Conservation (phyloP, 1,140 invertebrate genomes). For the Contarinia nasturtii region DNA sequence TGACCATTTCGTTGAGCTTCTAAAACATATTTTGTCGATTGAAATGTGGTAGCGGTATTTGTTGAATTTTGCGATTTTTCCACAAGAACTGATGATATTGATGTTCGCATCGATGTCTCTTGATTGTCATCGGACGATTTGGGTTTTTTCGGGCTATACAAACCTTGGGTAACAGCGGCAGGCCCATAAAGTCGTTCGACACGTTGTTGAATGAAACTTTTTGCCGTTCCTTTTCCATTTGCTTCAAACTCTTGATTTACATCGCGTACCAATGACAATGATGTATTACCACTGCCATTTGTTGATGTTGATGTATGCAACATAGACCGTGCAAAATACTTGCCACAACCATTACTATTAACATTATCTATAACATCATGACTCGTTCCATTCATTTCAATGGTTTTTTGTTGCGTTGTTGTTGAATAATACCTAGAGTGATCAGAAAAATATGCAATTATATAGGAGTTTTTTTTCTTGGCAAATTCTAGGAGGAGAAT, state of each 20-base stretch:
- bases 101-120: neutral
- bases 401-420: neutral
- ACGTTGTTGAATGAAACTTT: conserved; percentile 72
- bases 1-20: neutral
- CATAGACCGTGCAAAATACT: neutral
- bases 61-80: conserved; percentile 12
- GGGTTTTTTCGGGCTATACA: conserved; percentile 43
- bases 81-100: neutral
- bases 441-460: no score
- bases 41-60: neutral
- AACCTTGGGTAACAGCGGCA: conserved; percentile 61
- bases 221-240: conserved; percentile 19
- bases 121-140: neutral
- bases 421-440: no score
- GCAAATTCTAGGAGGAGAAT: no score
- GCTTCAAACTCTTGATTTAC: neutral
- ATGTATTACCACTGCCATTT: neutral
- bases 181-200: conserved; percentile 74
- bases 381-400: neutral
- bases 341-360: neutral
- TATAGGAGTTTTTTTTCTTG: no score
- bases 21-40: neutral
- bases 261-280: neutral
- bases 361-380: conserved; percentile 3
- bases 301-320: neutral